Evolutionary conservation across 2,113 vertebrate species (phyloP), one percentile per base, ranked within the genome.

Genomic region (Regulus satrapa): DNA sequence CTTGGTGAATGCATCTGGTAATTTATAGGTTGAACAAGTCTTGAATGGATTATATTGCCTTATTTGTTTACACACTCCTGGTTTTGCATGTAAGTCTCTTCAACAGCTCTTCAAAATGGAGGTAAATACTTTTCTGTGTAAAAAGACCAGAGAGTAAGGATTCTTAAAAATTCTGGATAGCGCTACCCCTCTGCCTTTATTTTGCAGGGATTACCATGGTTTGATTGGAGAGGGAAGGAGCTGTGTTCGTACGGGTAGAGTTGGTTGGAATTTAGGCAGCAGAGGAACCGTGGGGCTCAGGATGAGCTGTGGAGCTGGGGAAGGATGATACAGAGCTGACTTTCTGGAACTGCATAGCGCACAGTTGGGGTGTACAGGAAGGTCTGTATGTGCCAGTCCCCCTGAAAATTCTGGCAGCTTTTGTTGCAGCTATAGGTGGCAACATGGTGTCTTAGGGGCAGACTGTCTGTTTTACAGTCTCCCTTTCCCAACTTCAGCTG

Each of bases 241-340:
- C 32, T 86, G 15, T 52, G 12, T 48, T 83, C 18, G 0, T 64
- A 36, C 7, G 5, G 34, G 18, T 46, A 67, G 48, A 58, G 9
- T 49, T 75, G 26, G 1, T 38, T 92, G 63, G 26, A 72, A 46
- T 31, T 40, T 31, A 41, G 69, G 19, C 25, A 76, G n/a, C 36
- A 26, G n/a, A 14, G 23, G 28, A 56, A 9, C 8, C 0, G 0
- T 38, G 19, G 52, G 14, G 10, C 43, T 67, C 20, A 5, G 41
- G 23, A 55, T 29, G 32, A 76, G 32, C 18, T 0, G 0, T 48
- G 29, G 18, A 85, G 29, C 20, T 3, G 2, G n/a, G n/a, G 7
- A 62, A 56, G 67, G 24, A 24, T 2, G 4, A n/a, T 54, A 15
- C 43, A 55, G 52, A 28, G n/a, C 36, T 86, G 32, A 25, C 63